A percentile compares a stretch with the other conserved stretches of the same genome.
phyloP scores from a whole-genome alignment of 2,888 invertebrate genomes.

The Lasioglossum figueresi region DNA sequence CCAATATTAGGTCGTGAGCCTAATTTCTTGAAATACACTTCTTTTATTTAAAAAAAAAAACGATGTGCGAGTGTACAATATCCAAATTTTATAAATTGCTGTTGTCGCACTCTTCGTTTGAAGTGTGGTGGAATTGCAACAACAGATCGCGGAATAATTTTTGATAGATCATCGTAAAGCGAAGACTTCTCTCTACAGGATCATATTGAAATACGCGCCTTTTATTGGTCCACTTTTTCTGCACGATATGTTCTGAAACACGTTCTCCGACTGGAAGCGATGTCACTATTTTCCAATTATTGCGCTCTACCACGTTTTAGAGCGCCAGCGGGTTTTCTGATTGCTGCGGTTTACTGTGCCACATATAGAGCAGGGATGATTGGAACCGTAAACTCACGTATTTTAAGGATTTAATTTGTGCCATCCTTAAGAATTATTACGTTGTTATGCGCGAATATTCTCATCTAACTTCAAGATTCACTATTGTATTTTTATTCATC shows the following conservation, averaged over 20 bases:
- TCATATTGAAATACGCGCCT: neutral
- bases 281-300: neutral
- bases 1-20: too few species aligned
- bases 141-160: neutral
- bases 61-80: neutral
- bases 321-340: neutral
- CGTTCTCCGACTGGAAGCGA: neutral
- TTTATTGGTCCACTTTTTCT: neutral
- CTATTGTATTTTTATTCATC: neutral
- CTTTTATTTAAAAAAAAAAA: too few species aligned
- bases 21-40: too few species aligned
- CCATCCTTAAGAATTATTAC: neutral
- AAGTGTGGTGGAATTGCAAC: too few species aligned
- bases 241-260: neutral
- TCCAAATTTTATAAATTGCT: too few species aligned
- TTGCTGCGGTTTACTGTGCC: neutral
- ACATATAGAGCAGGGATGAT: neutral
- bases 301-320: neutral
- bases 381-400: neutral
- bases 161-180: neutral
- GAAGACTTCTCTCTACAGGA: neutral
- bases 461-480: neutral
- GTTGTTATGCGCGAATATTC: neutral
- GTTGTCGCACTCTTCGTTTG: too few species aligned
- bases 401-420: neutral